Conservation (phyloP, 2,113 vertebrate genomes). For the Terrapene triunguis region DNA sequence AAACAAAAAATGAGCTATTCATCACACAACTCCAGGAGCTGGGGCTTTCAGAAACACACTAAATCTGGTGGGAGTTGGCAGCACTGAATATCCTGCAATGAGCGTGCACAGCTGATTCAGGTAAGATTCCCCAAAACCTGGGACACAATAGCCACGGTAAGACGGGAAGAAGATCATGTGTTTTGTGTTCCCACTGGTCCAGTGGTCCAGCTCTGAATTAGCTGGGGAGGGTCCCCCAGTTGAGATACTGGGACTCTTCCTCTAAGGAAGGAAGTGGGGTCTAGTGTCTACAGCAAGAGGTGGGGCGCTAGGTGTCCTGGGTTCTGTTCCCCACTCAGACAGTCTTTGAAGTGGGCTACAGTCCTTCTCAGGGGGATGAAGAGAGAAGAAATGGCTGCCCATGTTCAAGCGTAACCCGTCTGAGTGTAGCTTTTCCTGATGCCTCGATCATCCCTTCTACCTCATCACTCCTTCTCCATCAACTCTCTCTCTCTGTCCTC, state of each 20-base stretch:
- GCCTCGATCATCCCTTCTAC: too few relatives aligned
- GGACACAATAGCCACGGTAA: background rate
- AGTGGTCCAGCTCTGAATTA: background rate
- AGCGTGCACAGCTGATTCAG: background rate
- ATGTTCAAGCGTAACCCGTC: background rate
- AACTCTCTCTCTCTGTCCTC: background rate
- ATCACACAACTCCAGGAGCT: background rate
- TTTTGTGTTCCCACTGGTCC: background rate
- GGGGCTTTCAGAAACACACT: background rate
- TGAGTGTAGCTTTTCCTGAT: background rate
- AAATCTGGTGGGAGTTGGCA: background rate
- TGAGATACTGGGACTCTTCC: background rate
- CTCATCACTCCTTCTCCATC: background rate
- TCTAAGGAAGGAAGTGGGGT: background rate
- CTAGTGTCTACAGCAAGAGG: background rate
- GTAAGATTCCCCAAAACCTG: background rate
- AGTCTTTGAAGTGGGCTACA: background rate
- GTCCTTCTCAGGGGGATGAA: too few relatives aligned
- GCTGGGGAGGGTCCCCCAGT: background rate
- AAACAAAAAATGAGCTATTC: background rate
- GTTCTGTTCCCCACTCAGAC: background rate
- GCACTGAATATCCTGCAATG: background rate
- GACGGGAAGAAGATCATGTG: background rate
- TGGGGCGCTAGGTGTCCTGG: background rate
- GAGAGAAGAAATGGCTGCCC: background rate